Evolutionary conservation across 2,797 vertebrate genomes (phyloP), one percentile per base, ranked within the genome.

Genomic region (Adrianichthys oophorus): DNA sequence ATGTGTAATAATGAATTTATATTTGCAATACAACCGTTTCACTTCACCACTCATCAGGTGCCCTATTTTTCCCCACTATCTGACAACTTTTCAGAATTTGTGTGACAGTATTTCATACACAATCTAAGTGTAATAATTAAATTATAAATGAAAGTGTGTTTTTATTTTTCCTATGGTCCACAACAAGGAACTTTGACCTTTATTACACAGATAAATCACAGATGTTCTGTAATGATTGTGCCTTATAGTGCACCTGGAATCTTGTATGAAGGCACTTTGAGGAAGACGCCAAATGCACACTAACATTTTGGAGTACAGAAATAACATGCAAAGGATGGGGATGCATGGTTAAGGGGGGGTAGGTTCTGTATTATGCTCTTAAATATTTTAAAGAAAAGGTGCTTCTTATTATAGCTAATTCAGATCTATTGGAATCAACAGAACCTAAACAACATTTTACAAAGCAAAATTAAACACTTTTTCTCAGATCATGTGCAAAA

Each of bases 41-140:
- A 82, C 81, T 74, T 81, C 70, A 83, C 62, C 76, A 83, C 80
- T 81, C 72, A 71, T 78, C 80, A 78, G 76, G 68, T 79, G 82
- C 62, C 74, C 78, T 74, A 57, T 43, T 52, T 53, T 48, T 23
- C 43, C 7, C 16, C 62, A 73, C 53, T 41, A 68, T 72, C 71
- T 75, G 46, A 60, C 82, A 77, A 62, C 51, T 51, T 59, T 59
- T 50, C 41, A 48, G 46, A 4, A 15, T 59, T 48, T 72, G 42
- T 49, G 48, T 44, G 74, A 78, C 59, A 52, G 53, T 63, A 48
- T 47, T 51, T 66, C 54, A 48, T 54, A 62, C 41, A 62, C 48
- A 68, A 29, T 48, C 46, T 56, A 75, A 75, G 62, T 72, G 66
- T 73, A 63, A 73, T 52, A 74, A 66, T 0, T 4, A 18, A 58